Evolutionary conservation across 2,888 invertebrate species (phyloP), one percentile per base, ranked within the genome.

Genomic region (Drosophila peninsularis): DNA sequence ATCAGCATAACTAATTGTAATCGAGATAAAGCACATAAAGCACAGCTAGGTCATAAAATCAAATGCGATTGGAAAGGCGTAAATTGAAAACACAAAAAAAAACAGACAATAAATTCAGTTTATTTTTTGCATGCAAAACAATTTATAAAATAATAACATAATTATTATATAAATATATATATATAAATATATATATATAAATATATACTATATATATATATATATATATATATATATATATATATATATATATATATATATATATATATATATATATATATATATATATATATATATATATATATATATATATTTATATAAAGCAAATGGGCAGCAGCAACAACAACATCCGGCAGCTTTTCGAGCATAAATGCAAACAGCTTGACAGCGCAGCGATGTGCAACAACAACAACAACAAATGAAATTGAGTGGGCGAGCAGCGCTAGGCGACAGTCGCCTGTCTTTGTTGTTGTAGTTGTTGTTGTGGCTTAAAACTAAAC

Each of bases 1-100:
- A 84, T 84, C 72, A 76, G 85, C 85, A 78, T 75, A 78, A 66
- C 89, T 78, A 89, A 89, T 87, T 82, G 76, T 66, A 66, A 61
- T 56, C 66, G 69, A 72, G 66, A 84, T 83, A 79, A 78, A 80
- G 71, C 80, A 74, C 50, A 69, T 62, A 71, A 64, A 75, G 75
- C 78, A 80, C 76, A 65, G 77, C 71, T 64, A 68, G 68, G 58
- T 73, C 47, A 71, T 71, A 57, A 70, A 78, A 55, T 50, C 60
- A 57, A 61, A 75, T 66, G 64, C 61, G 67, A 74, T 75, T 75
- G 70, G 74, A 81, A 86, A 88, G 74, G 81, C 72, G 78, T 50
- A 65, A 81, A 87, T 81, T 78, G 70, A 78, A 82, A 73, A 56
- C 17, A 36, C 34, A 47, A 50, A 2, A 24, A 41, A 27, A 60